phyloP scores from a whole-genome alignment of 2,888 invertebrate species.

The Pecten maximus region DNA sequence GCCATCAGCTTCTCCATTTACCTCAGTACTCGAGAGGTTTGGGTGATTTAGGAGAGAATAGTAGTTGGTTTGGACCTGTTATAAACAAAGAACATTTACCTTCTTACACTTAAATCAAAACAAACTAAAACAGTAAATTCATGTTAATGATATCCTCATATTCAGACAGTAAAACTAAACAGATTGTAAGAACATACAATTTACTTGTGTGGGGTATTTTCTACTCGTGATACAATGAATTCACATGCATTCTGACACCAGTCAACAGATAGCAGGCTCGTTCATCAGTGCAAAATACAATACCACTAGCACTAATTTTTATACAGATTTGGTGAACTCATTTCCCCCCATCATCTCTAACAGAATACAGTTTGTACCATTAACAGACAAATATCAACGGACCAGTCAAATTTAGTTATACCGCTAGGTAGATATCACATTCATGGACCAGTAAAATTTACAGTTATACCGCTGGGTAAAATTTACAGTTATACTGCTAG shows the following conservation, averaged over 20 bases:
- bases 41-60: conserved; percentile 51
- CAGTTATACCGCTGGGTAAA: too few species aligned
- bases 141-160: background rate
- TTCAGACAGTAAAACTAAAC: background rate
- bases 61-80: conserved; percentile 53
- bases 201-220: background rate
- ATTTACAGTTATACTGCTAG: too few species aligned
- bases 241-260: background rate
- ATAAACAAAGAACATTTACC: conserved; percentile 36
- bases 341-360: too few species aligned
- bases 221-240: background rate
- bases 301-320: background rate
- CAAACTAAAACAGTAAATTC: background rate
- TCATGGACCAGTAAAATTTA: too few species aligned
- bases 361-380: too few species aligned
- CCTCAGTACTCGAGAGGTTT: conserved; percentile 41
- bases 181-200: background rate
- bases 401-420: too few species aligned
- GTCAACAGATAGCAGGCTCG: background rate
- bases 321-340: too few species aligned
- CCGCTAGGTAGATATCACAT: too few species aligned
- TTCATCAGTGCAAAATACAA: background rate
- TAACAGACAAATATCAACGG: too few species aligned
- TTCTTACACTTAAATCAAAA: background rate
- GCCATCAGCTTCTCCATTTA: conserved; percentile 3